A percentile compares a stretch with the other conserved stretches of the same genome.
These are phyloP conservation scores for Ia io DNA, from an alignment of 2,113 vertebrate species.

Conservation along the genomic window DNA sequence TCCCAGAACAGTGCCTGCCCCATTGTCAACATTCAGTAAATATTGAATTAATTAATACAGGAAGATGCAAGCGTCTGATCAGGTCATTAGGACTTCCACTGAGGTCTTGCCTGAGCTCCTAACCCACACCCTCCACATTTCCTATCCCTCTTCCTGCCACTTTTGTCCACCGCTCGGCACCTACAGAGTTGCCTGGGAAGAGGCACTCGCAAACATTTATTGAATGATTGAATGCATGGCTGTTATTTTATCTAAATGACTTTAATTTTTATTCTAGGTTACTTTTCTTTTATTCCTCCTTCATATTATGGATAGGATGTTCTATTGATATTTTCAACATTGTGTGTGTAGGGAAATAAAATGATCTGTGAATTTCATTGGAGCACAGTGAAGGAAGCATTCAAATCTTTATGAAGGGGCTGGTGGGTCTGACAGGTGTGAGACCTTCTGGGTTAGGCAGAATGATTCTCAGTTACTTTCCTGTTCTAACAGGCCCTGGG, in stretches of 20 bases:
- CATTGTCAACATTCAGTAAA: background rate
- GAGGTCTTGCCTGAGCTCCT: background rate
- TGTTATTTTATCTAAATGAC: background rate
- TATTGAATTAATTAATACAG: background rate
- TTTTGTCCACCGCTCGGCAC: background rate
- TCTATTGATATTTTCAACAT: background rate
- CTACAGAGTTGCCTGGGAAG: background rate
- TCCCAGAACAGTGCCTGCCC: background rate
- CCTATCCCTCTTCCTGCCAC: accelerated
- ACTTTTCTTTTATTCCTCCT: background rate
- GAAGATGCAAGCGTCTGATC: background rate
- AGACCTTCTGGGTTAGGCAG: background rate
- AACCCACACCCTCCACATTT: accelerated
- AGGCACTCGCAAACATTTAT: no score
- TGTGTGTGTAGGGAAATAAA: background rate
- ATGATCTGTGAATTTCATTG: background rate
- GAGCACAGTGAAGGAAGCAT: background rate
- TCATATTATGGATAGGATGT: background rate
- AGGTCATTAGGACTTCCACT: background rate
- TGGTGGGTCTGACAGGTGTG: background rate
- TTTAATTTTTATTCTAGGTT: constrained; percentile 5
- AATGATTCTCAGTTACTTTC: background rate
- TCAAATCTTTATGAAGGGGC: background rate
- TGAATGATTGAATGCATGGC: background rate
- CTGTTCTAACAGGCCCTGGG: background rate